Base-by-base conservation (phyloP, 2,113 vertebrate species). In the Onychostruthus taczanowskii region DNA sequence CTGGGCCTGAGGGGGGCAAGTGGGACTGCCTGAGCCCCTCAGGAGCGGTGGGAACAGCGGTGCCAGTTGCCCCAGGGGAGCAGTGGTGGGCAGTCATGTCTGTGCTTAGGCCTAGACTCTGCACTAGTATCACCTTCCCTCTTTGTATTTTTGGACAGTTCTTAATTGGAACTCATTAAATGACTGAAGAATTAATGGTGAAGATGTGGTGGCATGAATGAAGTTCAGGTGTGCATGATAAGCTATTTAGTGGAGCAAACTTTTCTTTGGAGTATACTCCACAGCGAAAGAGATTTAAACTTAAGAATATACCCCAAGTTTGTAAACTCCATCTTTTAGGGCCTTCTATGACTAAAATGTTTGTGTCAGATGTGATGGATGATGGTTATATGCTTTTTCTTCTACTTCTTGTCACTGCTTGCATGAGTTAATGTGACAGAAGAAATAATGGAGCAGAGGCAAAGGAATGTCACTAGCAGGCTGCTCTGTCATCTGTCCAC, bases 1-100 rank as follows among this genome's bases (percentile, higher is more conserved):
- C 47, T 3, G 11, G 64, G 13, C 0, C 0, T 11, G 11, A 10
- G 10, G 6, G 9, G 20, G 55, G 5, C 41, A 23, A 23, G 52
- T 20, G 53, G 53, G 18, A 47, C 39, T 16, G 10, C 8, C 56
- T 11, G 46, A 82, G 14, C 21, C n/a, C 18, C 35, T 35, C 33
- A 13, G 70, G 52, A 43, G 2, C 16, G 16, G 30, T 4, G 50
- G 50, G 37, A 27, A 0, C 23, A 9, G 1, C 52, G 3, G 41
- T 31, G 56, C 35, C 35, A 41, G 46, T 35, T 19, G 19, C 56
- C n/a, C 27, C 0, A 10, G 17, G 6, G 7, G 18, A 50, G 5
- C 41, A 19, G 53, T 2, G 3, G 28, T 5, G 35, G 26, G 21
- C 44, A 70, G 18, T 19, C 8, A 2, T 7, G 3, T 3, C 21